Conservation (phyloP, 2,113 vertebrate genomes). For the Callospermophilus lateralis region DNA sequence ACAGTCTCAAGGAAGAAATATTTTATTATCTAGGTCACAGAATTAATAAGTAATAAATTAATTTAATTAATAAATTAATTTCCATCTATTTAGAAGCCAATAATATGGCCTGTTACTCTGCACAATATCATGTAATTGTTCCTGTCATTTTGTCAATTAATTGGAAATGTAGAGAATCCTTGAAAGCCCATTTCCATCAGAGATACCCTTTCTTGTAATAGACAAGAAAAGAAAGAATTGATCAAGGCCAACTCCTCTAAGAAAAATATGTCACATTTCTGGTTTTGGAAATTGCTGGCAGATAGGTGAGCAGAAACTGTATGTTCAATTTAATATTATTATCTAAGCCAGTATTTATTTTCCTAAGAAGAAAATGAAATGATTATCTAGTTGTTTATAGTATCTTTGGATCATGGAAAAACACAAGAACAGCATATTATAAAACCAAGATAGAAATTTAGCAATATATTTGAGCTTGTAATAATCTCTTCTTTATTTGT, state of each 20-base stretch:
- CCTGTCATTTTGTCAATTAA: background rate
- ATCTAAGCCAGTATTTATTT: background rate
- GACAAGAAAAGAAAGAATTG: background rate
- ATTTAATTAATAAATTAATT: no score
- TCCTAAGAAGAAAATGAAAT: background rate
- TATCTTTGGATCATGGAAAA: background rate
- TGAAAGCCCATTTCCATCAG: background rate
- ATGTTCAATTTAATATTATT: background rate
- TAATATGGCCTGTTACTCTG: background rate
- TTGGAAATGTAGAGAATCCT: background rate
- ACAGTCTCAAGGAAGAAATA: background rate
- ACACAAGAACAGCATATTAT: background rate
- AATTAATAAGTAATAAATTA: background rate
- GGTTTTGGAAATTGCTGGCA: background rate
- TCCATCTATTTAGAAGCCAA: background rate
- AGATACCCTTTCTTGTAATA: background rate
- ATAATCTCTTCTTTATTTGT: background rate
- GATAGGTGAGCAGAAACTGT: background rate
- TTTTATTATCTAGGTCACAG: background rate
- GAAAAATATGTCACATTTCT: background rate
- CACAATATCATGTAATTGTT: fast-evolving
- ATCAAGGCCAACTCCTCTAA: background rate
- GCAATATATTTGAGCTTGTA: background rate
- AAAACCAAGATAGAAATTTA: background rate
- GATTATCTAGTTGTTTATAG: background rate